These are phyloP conservation scores for Xenopus laevis DNA, from an alignment of 2,113 vertebrate genomes.

Conservation along the genomic window DNA sequence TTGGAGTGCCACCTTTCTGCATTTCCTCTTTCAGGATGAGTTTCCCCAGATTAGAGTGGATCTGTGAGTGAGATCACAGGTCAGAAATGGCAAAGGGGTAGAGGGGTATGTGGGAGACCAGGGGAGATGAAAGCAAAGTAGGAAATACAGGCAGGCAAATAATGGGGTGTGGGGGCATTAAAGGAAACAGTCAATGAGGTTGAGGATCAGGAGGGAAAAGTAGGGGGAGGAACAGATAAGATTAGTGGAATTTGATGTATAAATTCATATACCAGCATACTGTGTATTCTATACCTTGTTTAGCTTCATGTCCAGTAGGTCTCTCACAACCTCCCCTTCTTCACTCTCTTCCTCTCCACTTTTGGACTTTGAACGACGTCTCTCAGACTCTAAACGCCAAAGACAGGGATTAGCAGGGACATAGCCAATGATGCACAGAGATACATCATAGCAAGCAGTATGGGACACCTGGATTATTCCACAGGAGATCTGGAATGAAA, in stretches of 20 bases:
- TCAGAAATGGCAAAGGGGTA: not conserved
- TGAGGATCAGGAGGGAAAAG: not conserved
- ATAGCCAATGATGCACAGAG: no score
- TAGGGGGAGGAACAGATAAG: not conserved
- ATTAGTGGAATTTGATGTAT: not conserved
- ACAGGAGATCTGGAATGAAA: no score
- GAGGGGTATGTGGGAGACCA: not conserved
- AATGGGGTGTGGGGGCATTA: not conserved
- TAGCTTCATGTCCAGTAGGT: slow-evolving; percentile 81
- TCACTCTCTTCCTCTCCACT: slow-evolving; percentile 68
- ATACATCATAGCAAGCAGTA: no score
- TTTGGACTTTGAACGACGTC: slow-evolving; percentile 72
- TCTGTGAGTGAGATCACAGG: slow-evolving; percentile 57
- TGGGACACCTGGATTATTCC: no score
- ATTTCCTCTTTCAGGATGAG: slow-evolving; percentile 96
- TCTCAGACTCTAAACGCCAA: slow-evolving; percentile 75
- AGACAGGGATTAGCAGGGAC: no score
- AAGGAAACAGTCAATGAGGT: not conserved
- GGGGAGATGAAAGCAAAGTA: no score
- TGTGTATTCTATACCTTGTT: slow-evolving; percentile 71
- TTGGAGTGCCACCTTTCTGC: slow-evolving; percentile 74
- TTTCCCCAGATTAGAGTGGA: slow-evolving; percentile 92
- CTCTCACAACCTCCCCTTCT: slow-evolving; percentile 79
- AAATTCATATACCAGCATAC: not conserved
- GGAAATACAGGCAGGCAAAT: no score